Evolutionary conservation across 2,797 vertebrate genomes (phyloP).

Genomic region (Setipinna tenuifilis): DNA sequence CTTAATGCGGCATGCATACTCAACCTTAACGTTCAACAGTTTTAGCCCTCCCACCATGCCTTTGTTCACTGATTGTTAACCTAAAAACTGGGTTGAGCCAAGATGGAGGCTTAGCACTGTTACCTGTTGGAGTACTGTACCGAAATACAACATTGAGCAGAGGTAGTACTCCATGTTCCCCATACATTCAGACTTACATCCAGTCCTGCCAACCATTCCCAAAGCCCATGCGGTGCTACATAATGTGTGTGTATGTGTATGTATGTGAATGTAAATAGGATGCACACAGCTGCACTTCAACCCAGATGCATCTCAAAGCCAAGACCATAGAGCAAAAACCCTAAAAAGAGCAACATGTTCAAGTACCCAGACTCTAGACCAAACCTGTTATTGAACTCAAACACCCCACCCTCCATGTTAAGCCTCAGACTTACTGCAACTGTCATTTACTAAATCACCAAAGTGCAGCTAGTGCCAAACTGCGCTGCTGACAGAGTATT

Average conservation of each 20-base stretch:
- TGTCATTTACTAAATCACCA: not conserved
- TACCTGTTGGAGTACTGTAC: too few relatives aligned
- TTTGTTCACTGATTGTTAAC: too few relatives aligned
- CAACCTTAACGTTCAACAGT: too few relatives aligned
- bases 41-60: too few relatives aligned
- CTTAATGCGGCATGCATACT: too few relatives aligned
- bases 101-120: too few relatives aligned
- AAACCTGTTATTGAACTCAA: not conserved
- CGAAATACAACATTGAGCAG: too few relatives aligned
- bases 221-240: not conserved
- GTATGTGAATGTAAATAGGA: not conserved
- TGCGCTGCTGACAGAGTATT: not conserved
- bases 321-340: not conserved
- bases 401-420: not conserved
- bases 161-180: not conserved
- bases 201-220: not conserved
- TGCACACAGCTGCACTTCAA: not conserved
- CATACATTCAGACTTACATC: not conserved
- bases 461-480: not conserved
- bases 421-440: constrained; percentile 2
- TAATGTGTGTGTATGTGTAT: too few relatives aligned
- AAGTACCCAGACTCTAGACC: not conserved
- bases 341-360: not conserved
- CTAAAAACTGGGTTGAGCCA: too few relatives aligned
- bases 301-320: not conserved